Evolutionary conservation across 2,888 invertebrate genomes (phyloP).

Genomic region (Melipona bicolor): DNA sequence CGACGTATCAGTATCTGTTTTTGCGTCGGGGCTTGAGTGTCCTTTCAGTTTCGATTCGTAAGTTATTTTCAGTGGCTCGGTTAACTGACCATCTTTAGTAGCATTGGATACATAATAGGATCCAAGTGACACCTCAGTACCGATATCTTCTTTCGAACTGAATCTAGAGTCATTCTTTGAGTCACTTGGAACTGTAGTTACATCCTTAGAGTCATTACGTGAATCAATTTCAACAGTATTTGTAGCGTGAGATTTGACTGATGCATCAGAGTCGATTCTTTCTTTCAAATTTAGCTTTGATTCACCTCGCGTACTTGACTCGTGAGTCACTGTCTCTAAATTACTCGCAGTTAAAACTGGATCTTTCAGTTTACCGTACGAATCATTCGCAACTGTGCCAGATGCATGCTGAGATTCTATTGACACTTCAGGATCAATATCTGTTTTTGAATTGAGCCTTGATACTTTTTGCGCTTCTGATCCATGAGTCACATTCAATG

Average conservation of each 20-base stretch:
- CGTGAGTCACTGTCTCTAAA: neutral
- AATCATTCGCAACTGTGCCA: neutral
- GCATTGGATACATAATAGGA: neutral
- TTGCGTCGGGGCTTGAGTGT: neutral
- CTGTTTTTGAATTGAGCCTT: neutral
- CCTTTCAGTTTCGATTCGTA: neutral
- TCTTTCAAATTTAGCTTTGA: neutral
- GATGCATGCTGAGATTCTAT: neutral
- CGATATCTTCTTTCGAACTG: neutral
- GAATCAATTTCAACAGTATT: neutral
- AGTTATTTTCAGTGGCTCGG: neutral
- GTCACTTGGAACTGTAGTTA: neutral
- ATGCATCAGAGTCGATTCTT: neutral
- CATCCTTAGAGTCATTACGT: neutral
- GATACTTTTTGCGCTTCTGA: neutral
- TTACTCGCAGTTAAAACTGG: accelerated
- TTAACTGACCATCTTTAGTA: neutral
- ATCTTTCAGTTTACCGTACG: neutral
- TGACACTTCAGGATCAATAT: neutral
- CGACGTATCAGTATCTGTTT: neutral
- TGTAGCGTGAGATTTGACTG: neutral
- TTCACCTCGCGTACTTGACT: neutral
- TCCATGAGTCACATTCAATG: neutral
- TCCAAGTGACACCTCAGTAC: accelerated
- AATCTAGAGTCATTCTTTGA: neutral